Evolutionary conservation across 2,888 invertebrate genomes (phyloP).

Genomic region (Caenorhabditis sp.): DNA sequence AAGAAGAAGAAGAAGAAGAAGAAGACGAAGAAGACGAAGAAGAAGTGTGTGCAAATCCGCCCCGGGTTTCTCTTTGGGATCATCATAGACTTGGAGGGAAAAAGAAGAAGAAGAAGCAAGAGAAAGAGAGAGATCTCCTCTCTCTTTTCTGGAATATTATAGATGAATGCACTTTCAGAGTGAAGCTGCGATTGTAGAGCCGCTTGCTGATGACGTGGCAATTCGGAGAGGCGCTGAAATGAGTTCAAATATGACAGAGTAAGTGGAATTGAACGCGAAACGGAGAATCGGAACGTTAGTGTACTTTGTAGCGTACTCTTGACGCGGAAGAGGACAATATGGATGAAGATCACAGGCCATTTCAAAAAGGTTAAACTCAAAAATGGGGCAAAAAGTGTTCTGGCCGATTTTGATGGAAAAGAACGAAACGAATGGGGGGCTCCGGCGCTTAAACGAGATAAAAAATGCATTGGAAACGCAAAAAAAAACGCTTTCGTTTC

Average conservation of each 20-base stretch:
- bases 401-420: not conserved
- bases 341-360: no score
- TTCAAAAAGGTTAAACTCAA: not conserved
- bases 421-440: not conserved
- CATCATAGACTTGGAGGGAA: not conserved
- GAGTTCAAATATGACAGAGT: no score
- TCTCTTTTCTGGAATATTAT: not conserved
- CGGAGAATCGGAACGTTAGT: no score
- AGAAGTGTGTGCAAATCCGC: not conserved
- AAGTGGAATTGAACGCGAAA: no score
- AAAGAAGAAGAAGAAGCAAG: not conserved
- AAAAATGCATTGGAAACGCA: conserved; percentile 9
- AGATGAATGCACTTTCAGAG: no score
- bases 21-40: no score
- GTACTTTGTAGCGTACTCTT: no score
- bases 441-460: conserved; percentile 38
- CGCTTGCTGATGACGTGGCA: no score
- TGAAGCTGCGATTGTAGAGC: no score
- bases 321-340: no score
- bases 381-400: not conserved
- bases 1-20: not conserved
- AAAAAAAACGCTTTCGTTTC: conserved; percentile 8
- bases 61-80: conserved; percentile 24
- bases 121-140: not conserved
- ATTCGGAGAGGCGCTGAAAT: no score